Conservation (phyloP, 2,113 vertebrate genomes). For the Silurus meridionalis region DNA sequence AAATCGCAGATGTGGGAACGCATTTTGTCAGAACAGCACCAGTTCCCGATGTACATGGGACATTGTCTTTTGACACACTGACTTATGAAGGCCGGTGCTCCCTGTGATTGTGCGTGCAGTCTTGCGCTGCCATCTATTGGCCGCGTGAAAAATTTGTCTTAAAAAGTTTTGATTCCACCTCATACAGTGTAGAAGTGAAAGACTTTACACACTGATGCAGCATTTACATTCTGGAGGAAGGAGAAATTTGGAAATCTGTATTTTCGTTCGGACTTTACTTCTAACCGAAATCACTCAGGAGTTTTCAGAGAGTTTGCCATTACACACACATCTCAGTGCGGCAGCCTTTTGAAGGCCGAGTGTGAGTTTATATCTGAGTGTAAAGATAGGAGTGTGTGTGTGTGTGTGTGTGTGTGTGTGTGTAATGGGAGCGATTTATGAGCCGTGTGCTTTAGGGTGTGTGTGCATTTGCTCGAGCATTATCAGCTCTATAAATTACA, state of each 20-base stretch:
- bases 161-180: no score
- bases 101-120: no score
- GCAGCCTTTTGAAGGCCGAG: not conserved
- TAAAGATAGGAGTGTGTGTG: not conserved
- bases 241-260: not conserved
- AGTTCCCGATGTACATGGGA: no score
- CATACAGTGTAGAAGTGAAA: no score
- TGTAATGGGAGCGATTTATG: slow-evolving; percentile 48
- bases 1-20: no score
- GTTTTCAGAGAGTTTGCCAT: not conserved
- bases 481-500: slow-evolving; percentile 56
- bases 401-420: not conserved
- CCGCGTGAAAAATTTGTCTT: no score
- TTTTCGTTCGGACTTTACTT: not conserved
- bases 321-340: not conserved
- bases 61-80: no score
- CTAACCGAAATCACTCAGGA: not conserved
- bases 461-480: slow-evolving; percentile 46
- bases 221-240: not conserved
- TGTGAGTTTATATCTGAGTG: not conserved
- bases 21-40: no score
- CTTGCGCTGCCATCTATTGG: no score
- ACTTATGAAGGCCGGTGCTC: no score
- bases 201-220: no score
- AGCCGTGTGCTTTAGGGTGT: slow-evolving; percentile 40